Base-by-base conservation (phyloP, 2,888 invertebrate genomes). In the Diarsia mendica region DNA sequence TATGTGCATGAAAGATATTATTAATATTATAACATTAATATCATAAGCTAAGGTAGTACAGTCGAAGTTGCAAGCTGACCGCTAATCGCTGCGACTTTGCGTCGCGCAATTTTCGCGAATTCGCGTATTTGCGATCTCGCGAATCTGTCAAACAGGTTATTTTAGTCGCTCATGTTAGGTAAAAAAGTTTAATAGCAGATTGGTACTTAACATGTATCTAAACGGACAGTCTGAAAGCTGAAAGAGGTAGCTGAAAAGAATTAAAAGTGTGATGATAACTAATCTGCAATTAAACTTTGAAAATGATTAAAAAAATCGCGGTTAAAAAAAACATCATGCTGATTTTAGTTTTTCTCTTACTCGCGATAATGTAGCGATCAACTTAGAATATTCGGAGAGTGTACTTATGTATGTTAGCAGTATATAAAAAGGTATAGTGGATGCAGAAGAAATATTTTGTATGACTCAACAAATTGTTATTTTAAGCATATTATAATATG, bases 1-100 rank as follows among this genome's bases (percentile, higher is more conserved):
- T 95, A 96, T 96, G 96, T 96, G 96, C 96, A 96, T 96, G 96
- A 95, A 96, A 94, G 94, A 93, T 80, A 79, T 93, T 91, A 92
- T 88, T 92, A 90, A 89, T 90, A 91, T 87, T 90, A 89, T 90
- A 91, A 90, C 87, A 90, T 91, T 92, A 92, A 88, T 86, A 89
- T 89, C 80, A 89, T 87, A 90, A 85, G 88, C 77, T 88, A 88
- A 90, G 87, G 83, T 89, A 90, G 92, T 93, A 94, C 93, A 90
- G 82, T 88, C 86, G 89, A 91, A 85, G 89, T 85, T 79, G 76
- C 77, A 84, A 88, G 87, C 72, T 88, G 88, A 87, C 85, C 82
- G 85, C 87, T 87, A 82, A 75, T 72, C 71, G 74, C 67, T 79
- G 68, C 84, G 68, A 81, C 82, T 68, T 66, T 75, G 71, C 51